A percentile compares a stretch with the other conserved stretches of the same genome.
Evolutionary conservation across 2,113 vertebrate species (phyloP).

Genomic region (Tapirus terrestris): DNA sequence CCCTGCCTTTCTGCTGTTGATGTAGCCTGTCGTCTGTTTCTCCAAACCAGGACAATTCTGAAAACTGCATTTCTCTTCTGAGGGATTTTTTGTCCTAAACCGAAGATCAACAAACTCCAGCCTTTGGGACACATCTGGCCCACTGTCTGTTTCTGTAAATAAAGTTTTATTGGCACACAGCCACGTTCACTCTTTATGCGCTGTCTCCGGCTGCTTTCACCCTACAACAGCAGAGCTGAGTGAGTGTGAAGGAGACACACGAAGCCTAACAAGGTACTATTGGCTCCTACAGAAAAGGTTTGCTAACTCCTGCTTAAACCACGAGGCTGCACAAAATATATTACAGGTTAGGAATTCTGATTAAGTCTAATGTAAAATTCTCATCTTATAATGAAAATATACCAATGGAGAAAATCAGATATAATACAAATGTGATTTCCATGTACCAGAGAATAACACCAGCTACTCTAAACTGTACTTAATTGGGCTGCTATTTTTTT

Average conservation of each 20-base stretch:
- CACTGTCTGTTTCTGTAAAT: background rate
- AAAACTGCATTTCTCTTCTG: background rate
- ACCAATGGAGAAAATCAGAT: background rate
- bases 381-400: background rate
- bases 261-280: background rate
- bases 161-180: background rate
- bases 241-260: background rate
- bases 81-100: background rate
- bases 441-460: background rate
- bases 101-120: background rate
- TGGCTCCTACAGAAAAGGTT: background rate
- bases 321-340: background rate
- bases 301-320: background rate
- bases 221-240: background rate
- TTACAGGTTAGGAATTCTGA: background rate
- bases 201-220: background rate
- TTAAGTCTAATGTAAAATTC: background rate
- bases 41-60: background rate
- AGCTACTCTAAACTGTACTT: background rate
- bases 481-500: background rate
- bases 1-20: background rate
- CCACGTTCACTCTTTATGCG: fast-evolving
- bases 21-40: background rate
- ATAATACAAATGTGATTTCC: background rate
- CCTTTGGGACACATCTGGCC: background rate